A percentile compares a stretch with the other conserved stretches of the same genome.
Evolutionary conservation across 2,797 vertebrate genomes (phyloP).

Genomic region (Onychomys leucogaster): DNA sequence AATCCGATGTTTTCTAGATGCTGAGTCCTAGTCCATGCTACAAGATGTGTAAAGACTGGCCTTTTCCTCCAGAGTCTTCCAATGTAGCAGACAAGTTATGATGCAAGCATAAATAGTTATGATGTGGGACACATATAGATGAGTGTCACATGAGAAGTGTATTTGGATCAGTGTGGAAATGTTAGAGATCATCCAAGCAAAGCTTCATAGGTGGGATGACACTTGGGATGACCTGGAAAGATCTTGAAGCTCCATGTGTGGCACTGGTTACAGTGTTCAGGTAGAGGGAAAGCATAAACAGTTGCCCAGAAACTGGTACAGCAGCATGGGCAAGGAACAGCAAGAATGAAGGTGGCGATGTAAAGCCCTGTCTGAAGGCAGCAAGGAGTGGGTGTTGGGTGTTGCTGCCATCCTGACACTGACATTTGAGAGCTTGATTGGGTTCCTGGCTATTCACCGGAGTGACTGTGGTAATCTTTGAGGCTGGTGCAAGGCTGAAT

Average conservation of each 20-base stretch:
- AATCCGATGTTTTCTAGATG: not conserved
- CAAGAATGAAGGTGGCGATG: not conserved
- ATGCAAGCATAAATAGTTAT: not conserved
- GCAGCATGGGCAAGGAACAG: not conserved
- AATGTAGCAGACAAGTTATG: not conserved
- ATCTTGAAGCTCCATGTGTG: not conserved
- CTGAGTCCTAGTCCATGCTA: not conserved
- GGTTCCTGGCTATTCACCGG: constrained; percentile 69
- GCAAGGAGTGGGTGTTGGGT: not conserved
- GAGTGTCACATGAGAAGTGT: not conserved
- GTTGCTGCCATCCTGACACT: constrained; percentile 14
- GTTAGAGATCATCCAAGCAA: not conserved
- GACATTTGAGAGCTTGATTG: constrained; percentile 67
- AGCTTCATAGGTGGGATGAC: not conserved
- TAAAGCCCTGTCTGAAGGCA: not conserved
- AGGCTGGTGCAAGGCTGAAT: constrained; percentile 64
- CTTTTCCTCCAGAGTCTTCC: constrained; percentile 36
- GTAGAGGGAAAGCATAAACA: not conserved
- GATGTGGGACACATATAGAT: not conserved
- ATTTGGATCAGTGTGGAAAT: not conserved
- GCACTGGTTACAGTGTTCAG: not conserved
- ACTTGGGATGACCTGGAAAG: not conserved
- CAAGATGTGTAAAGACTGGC: not conserved
- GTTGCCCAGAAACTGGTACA: not conserved
- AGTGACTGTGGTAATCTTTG: constrained; percentile 57